Base-by-base conservation (phyloP, 2,888 invertebrate species). In the Drosophila demipolita region DNA sequence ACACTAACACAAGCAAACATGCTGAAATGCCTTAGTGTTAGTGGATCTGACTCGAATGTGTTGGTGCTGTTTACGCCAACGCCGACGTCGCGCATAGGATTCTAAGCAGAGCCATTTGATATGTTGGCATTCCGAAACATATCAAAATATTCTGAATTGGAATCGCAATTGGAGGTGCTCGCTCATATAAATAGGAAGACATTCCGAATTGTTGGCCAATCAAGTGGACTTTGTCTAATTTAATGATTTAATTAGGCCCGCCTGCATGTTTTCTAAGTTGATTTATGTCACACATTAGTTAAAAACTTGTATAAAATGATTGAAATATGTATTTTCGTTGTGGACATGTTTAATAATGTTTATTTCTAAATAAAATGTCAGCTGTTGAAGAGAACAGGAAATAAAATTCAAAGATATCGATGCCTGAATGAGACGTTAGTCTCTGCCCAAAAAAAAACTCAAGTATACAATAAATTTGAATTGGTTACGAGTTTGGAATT, bases 381-480 rank as follows among this genome's bases (percentile, higher is more conserved):
- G 63, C 59, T 72, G 54, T 57, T 59, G 59, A 42, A 50, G 58
- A 63, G 36, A 72, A 53, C 20, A 35, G 58, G 36, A 73, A 69
- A 74, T 58, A 32, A 35, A 76, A 57, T 48, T 32, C 26, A 66
- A 58, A 68, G 32, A 63, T 40, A 26, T 20, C 11, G 20, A 57
- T 53, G 11, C 23, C 54, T n/a, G 52, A 81, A 11, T 65, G 48
- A 83, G 69, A 66, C 61, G 36, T 78, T 52, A 69, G 68, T 9
- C 57, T 40, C 36, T 23, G 49, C 38, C 55, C 53, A 50, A 65
- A 66, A 26, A 26, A 26, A 78, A 68, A 80, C 29, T 89, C 88
- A 85, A 85, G 85, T 89, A 86, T 70, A 64, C 73, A 73, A 85
- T 85, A 87, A 89, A 80, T 85, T 75, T 67, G 12, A 54, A 45